Percentiles rank a stretch among this genome's conserved stretches.
Evolutionary conservation across 2,888 invertebrate genomes (phyloP).

Genomic region (Dasypogon diadema): DNA sequence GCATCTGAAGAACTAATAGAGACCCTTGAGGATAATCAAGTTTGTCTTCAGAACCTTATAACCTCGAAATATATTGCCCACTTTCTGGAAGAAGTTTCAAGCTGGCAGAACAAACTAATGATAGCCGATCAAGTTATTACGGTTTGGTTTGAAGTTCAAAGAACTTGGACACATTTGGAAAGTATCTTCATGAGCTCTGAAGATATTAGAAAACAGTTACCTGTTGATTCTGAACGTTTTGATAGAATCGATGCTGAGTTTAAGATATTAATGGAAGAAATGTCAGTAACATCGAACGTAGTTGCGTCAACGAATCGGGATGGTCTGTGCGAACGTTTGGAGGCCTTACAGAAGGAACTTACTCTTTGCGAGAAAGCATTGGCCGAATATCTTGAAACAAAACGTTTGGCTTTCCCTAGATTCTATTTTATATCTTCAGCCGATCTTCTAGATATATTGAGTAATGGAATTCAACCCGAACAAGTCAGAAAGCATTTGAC

Average conservation of each 20-base stretch:
- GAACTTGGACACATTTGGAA: conserved; percentile 97
- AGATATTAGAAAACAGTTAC: conserved; percentile 93
- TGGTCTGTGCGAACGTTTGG: conserved; percentile 83
- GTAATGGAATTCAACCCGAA: conserved; percentile 94
- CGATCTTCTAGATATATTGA: conserved; percentile 92
- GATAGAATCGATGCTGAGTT: conserved; percentile 92
- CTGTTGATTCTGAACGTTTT: conserved; percentile 93
- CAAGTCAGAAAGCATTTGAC: conserved; percentile 91
- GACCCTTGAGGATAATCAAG: conserved; percentile 97
- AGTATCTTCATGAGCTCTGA: conserved; percentile 98
- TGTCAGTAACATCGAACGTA: conserved; percentile 76
- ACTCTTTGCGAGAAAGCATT: conserved; percentile 95
- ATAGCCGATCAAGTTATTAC: conserved; percentile 94
- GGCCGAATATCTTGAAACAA: conserved; percentile 97
- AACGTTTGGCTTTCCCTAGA: conserved; percentile 92
- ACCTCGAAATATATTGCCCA: conserved; percentile 97
- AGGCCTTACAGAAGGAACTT: conserved; percentile 85
- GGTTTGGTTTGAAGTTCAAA: conserved; percentile 95
- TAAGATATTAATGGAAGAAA: conserved; percentile 74
- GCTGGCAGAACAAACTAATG: conserved; percentile 93
- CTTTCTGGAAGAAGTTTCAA: conserved; percentile 93
- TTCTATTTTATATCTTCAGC: conserved; percentile 98
- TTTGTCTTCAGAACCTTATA: conserved; percentile 92
- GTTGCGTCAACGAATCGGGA: conserved; percentile 90
- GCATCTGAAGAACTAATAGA: conserved; percentile 97